phyloP scores from a whole-genome alignment of 2,113 vertebrate genomes.

The Paedocypris sp. region DNA sequence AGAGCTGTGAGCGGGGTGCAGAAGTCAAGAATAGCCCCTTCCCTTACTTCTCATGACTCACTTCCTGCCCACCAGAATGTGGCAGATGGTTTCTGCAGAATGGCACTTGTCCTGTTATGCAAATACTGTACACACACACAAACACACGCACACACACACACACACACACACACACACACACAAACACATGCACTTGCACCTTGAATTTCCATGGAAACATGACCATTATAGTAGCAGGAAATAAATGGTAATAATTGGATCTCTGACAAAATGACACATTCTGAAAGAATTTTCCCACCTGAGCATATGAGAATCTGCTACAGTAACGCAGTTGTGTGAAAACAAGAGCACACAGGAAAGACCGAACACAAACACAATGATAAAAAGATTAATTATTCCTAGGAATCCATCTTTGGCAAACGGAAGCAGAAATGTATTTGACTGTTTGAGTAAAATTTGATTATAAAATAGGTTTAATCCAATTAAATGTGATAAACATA shows the following conservation, averaged over 20 bases:
- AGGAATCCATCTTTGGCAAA: too few species aligned
- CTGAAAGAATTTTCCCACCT: conserved; percentile 4
- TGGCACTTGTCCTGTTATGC: conserved; percentile 19
- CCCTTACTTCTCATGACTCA: conserved; percentile 16
- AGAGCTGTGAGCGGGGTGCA: not conserved
- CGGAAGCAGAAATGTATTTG: too few species aligned
- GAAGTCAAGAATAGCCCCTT: not conserved
- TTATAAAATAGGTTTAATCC: too few species aligned
- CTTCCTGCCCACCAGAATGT: conserved; percentile 12
- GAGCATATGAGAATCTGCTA: not conserved
- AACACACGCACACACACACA: not conserved
- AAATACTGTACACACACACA: conserved; percentile 25
- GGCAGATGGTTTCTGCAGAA: conserved; percentile 16
- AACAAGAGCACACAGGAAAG: not conserved
- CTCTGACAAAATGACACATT: conserved; percentile 1
- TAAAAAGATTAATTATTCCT: too few species aligned
- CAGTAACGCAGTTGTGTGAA: not conserved
- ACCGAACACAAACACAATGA: not conserved
- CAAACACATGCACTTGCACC: not conserved
- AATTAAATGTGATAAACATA: too few species aligned
- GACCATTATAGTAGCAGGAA: not conserved
- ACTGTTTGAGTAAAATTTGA: too few species aligned
- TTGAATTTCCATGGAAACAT: conserved; percentile 10
- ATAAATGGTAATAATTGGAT: conserved; percentile 4
- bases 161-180: not conserved